Evolutionary conservation across 2,113 vertebrate species (phyloP).

Genomic region (Nestor notabilis): DNA sequence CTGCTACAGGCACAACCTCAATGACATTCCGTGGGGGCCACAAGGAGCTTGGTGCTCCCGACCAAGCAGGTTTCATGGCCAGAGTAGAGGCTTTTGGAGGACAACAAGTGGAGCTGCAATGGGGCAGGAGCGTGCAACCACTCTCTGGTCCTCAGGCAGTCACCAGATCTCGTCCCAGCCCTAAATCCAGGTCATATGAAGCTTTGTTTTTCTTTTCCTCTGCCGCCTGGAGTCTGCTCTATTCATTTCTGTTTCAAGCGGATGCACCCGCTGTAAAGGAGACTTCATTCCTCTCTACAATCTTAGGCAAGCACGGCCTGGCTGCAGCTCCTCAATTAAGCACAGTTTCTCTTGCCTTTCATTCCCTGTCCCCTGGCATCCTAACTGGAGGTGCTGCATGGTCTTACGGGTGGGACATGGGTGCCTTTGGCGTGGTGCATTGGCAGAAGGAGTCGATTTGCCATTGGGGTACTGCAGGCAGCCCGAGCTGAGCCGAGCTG

Average conservation of each 20-base stretch:
- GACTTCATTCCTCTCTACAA: constrained; percentile 20
- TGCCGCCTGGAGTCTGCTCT: neutral
- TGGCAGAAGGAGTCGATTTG: neutral
- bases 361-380: neutral
- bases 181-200: neutral
- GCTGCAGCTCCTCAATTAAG: constrained; percentile 41
- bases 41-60: rapidly evolving
- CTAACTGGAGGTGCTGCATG: neutral
- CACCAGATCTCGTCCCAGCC: neutral
- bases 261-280: constrained; percentile 41
- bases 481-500: too few species aligned
- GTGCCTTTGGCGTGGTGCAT: neutral
- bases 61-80: rapidly evolving
- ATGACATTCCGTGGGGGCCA: neutral
- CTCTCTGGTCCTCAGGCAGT: neutral
- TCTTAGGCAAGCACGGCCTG: constrained; percentile 26
- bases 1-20: neutral
- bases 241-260: constrained; percentile 37
- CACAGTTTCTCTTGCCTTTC: constrained; percentile 10
- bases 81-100: neutral
- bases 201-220: constrained; percentile 7
- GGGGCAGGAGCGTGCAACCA: rapidly evolving
- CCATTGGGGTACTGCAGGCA: neutral
- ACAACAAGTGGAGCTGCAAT: rapidly evolving
- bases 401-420: neutral